phyloP scores from a whole-genome alignment of 2,113 vertebrate species.

The Lutjanus erythropterus region DNA sequence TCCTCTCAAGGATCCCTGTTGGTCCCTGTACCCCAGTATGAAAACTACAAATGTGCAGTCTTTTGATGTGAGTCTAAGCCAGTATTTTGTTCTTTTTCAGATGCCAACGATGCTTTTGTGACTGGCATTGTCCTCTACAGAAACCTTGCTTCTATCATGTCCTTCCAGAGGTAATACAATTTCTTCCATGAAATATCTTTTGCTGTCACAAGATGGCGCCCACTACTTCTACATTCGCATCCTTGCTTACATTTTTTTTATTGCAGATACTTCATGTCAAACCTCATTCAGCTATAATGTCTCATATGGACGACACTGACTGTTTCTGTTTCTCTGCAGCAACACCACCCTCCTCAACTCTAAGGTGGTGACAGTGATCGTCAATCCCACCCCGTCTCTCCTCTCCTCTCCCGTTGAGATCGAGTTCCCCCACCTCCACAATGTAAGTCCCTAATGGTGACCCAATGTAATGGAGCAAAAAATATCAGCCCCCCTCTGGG shows the following conservation, averaged over 20 bases:
- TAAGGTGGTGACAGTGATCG: constrained; percentile 94
- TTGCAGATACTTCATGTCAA: background rate
- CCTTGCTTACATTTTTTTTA: background rate
- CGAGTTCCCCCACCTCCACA: constrained; percentile 95
- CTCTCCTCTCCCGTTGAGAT: constrained; percentile 92
- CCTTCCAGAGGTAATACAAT: constrained; percentile 91
- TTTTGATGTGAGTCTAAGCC: constrained; percentile 14
- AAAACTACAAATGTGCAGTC: background rate
- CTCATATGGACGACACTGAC: constrained; percentile 27
- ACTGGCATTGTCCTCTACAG: constrained; percentile 96
- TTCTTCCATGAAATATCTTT: constrained; percentile 26
- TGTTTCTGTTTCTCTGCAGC: constrained; percentile 76
- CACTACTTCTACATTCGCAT: background rate
- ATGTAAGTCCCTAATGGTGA: constrained; percentile 87
- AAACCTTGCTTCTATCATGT: constrained; percentile 92
- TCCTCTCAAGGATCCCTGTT: too few species aligned
- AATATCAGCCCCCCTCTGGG: constrained; percentile 41
- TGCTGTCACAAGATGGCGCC: constrained; percentile 61
- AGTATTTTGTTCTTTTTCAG: constrained; percentile 73
- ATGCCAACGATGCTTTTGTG: constrained; percentile 91
- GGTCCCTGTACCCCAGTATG: too few species aligned
- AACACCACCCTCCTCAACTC: constrained; percentile 96
- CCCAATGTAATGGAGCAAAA: constrained; percentile 50
- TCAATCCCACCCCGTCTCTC: constrained; percentile 91
- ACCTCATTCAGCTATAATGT: background rate